Evolutionary conservation across 1,140 invertebrate species (phyloP), one percentile per base, ranked within the genome.

Genomic region (Drosophila pseudoobscura): DNA sequence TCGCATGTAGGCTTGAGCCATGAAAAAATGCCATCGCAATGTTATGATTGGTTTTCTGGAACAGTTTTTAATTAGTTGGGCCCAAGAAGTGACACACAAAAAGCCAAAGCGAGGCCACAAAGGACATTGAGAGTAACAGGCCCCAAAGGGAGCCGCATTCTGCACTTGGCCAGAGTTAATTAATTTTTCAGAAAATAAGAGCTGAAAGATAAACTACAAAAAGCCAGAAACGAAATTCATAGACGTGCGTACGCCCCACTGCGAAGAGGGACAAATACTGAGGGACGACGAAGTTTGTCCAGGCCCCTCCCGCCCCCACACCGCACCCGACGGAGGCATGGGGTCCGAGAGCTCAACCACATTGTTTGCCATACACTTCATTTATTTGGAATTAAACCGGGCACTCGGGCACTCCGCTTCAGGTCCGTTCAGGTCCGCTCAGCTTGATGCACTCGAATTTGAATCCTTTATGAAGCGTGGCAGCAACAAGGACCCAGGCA

Each of bases 381-480:
- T 89, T 89, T 89, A 89, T 89, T 89, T 89, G 80, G 87, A 82
- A 89, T 89, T 89, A 89, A 75, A 76, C 63, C 60, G 62, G 66
- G 65, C 70, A 75, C 85, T 75, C 45, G 53, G 49, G 2, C 45
- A 20, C 39, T 78, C 24, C 24, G 24, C 24, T 5, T 17, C 24
- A 3, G 24, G 3, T 24, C 24, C 24, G 24, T 5, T 24, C 22
- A 2, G 22, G 3, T 52, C 39, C 17, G 62, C 54, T 44, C 58
- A 72, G 62, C 55, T 49, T 59, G 76, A 71, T 87, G 82, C 82
- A 88, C 83, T 83, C 79, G 84, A 89, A 88, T 89, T 89, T 89
- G 87, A 89, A 89, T 89, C 87, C 82, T 89, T 89, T 89, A 89
- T 89, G 87, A 89, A 78, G 87, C 87, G 80, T 89, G 75, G 75